A percentile compares a stretch with the other conserved stretches of the same genome.
These are phyloP conservation scores for Apamea monoglypha DNA, from an alignment of 2,888 invertebrate genomes.

Conservation along the genomic window DNA sequence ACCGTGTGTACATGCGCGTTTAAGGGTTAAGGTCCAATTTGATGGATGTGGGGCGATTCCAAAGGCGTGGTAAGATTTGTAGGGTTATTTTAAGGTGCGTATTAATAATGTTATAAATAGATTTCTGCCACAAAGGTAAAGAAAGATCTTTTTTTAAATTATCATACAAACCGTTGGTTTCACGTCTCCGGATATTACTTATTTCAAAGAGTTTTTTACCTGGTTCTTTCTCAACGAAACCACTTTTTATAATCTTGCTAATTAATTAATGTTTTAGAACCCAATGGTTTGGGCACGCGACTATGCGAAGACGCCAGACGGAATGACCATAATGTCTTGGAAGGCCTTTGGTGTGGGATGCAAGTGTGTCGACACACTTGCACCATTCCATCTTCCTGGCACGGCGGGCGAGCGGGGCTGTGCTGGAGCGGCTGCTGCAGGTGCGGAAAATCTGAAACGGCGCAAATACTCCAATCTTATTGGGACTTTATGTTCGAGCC, in stretches of 20 bases:
- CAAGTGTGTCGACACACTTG: too few species aligned
- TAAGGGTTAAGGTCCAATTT: slow-evolving; percentile 39
- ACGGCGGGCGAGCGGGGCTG: too few species aligned
- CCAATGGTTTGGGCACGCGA: too few species aligned
- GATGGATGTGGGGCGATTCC: slow-evolving; percentile 31
- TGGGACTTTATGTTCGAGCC: too few species aligned
- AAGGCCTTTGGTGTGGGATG: too few species aligned
- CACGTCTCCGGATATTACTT: background rate
- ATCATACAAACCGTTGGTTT: background rate
- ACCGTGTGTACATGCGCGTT: slow-evolving; percentile 35
- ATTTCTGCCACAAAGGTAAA: background rate
- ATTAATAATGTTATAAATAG: background rate
- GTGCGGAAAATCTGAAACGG: too few species aligned
- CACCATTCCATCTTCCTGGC: too few species aligned
- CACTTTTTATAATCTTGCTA: background rate
- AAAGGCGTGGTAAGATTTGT: background rate
- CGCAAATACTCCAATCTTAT: too few species aligned
- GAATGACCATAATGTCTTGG: too few species aligned
- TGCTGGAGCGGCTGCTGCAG: too few species aligned
- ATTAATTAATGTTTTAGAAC: too few species aligned
- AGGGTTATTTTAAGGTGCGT: slow-evolving; percentile 3
- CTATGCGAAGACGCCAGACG: too few species aligned
- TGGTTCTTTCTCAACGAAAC: background rate
- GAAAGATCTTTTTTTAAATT: background rate
- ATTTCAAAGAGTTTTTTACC: background rate